Conservation (phyloP, 30 jellyfish, hydroid and myxozoan genomes). For the Turritopsis dohrnii region DNA sequence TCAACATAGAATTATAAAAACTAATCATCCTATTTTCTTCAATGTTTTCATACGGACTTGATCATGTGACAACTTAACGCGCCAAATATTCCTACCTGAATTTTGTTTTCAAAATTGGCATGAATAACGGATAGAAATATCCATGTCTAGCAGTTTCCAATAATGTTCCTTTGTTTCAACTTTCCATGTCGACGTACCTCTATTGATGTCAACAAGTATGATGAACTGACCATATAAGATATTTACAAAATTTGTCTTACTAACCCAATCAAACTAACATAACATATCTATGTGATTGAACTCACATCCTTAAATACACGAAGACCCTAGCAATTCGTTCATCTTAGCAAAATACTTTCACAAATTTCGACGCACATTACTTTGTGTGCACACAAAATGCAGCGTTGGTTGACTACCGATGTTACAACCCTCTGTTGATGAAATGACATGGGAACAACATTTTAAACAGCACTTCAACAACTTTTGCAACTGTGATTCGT, state of each 20-base stretch:
- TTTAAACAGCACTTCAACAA: background rate
- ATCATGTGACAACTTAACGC: background rate
- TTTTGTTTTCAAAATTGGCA: slow-evolving; percentile 33
- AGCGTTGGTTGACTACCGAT: background rate
- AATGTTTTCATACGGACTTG: no score
- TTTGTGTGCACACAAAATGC: background rate
- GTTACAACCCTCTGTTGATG: background rate
- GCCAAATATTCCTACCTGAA: slow-evolving; percentile 10
- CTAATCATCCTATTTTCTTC: no score
- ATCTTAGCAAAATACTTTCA: background rate
- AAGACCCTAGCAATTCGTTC: background rate
- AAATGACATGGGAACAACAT: background rate
- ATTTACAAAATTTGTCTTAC: background rate
- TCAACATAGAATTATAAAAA: background rate
- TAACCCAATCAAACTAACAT: slow-evolving; percentile 43
- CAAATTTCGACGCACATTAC: background rate
- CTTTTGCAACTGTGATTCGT: background rate
- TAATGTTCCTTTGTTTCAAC: slow-evolving; percentile 19
- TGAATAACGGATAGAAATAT: background rate
- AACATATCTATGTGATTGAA: slow-evolving; percentile 21
- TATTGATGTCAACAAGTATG: background rate
- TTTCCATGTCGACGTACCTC: slow-evolving; percentile 49
- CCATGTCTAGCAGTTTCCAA: slow-evolving; percentile 34
- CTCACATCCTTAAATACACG: background rate
- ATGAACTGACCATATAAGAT: no score